phyloP scores from a whole-genome alignment of 2,113 vertebrate genomes.

The Entelurus aequoreus region DNA sequence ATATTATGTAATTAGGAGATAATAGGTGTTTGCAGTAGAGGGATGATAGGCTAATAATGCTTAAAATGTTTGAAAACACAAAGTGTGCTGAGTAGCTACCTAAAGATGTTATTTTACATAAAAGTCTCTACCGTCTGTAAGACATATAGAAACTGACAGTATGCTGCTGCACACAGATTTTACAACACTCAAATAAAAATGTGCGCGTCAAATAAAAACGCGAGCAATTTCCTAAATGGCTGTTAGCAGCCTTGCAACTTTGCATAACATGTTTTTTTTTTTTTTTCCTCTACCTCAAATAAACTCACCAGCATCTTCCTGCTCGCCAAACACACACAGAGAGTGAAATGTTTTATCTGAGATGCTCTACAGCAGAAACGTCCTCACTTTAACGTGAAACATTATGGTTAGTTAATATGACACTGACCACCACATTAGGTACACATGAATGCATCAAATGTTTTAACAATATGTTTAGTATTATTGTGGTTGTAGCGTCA shows the following conservation, averaged over 20 bases:
- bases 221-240: conserved; percentile 1
- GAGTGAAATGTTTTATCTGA: neutral
- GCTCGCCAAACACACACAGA: neutral
- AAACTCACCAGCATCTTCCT: neutral
- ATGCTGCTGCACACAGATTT: neutral
- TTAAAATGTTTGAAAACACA: neutral
- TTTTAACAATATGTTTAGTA: neutral
- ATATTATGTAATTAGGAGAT: neutral
- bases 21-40: neutral
- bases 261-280: neutral
- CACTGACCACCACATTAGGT: too few relatives aligned
- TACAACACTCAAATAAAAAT: neutral
- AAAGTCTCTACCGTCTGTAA: neutral
- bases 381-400: neutral
- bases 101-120: neutral
- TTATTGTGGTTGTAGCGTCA: neutral
- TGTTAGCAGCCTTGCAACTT: neutral
- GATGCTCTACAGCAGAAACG: too few relatives aligned
- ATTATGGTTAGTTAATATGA: too few relatives aligned
- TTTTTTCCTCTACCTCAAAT: neutral
- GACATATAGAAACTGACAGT: neutral
- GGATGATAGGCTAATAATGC: neutral
- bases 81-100: neutral
- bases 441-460: neutral
- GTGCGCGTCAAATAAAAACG: neutral